Percentiles rank a stretch among this genome's conserved stretches.
Conservation (phyloP, 2,888 invertebrate genomes). For the Molanna angustata region DNA sequence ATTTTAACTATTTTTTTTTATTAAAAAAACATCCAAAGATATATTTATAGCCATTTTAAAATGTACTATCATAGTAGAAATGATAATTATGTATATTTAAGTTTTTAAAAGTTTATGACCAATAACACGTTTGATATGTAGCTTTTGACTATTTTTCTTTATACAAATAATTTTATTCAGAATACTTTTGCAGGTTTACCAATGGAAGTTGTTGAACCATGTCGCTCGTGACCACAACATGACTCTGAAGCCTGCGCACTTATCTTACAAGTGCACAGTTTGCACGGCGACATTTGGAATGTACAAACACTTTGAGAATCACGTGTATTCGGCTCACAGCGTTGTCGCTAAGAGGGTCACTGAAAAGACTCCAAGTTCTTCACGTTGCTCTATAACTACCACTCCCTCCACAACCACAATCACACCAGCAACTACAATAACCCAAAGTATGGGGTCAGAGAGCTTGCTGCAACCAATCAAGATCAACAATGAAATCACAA, state of each 20-base stretch:
- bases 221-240: slow-evolving; percentile 90
- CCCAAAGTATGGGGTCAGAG: slow-evolving; percentile 42
- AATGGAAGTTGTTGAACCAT: slow-evolving; percentile 90
- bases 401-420: slow-evolving; percentile 16
- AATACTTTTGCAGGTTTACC: slow-evolving; percentile 70
- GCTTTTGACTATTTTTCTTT: no score
- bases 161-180: no score
- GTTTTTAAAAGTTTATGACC: no score
- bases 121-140: no score
- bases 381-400: no score
- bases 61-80: no score
- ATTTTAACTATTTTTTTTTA: no score
- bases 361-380: slow-evolving; percentile 39
- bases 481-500: slow-evolving; percentile 87
- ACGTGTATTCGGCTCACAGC: slow-evolving; percentile 91
- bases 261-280: slow-evolving; percentile 93
- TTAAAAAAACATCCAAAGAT: no score
- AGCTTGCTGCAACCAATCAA: slow-evolving; percentile 74
- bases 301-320: slow-evolving; percentile 93
- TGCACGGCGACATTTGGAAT: slow-evolving; percentile 93
- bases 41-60: no score
- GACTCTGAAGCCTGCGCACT: slow-evolving; percentile 87
- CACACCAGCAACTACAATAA: slow-evolving; percentile 40
- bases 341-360: slow-evolving; percentile 80
- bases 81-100: no score